Evolutionary conservation across 2,113 vertebrate genomes (phyloP), one percentile per base, ranked within the genome.

Genomic region (Xiphophorus maculatus): DNA sequence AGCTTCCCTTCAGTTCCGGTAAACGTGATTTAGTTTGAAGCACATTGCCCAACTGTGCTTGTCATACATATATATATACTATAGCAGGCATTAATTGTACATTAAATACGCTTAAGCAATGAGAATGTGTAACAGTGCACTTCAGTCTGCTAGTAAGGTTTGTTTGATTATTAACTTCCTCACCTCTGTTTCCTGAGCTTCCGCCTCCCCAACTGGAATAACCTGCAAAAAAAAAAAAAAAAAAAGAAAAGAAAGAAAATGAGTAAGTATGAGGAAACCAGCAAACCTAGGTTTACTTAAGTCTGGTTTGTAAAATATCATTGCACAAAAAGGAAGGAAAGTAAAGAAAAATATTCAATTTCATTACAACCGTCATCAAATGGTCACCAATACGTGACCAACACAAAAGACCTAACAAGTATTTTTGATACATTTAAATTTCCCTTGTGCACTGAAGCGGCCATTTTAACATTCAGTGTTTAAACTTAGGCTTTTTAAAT

Each of bases 201-300:
- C 93, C 91, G 5, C 92, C 90, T 69, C 93, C 92, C 94, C 94
- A 95, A 42, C 87, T 91, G 54, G 94, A 94, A 72, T 92, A 94
- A 58, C 94, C 94, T 95, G 40, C 6, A 63, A 17, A 42, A 13
- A 15, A 40, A 13, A n/a, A 63, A 17, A 42, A 13, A 15, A 40
- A 2, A 40, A 13, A 63, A 14, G 13, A 0, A 15, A 42, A 14
- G 1, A 42, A 65, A 25, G 2, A 71, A 6, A 72, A 66, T 0
- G 15, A 8, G 12, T 5, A 15, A 0, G 2, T 17, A 66, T 29
- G 10, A 67, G 17, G 5, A 25, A 64, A 75, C 14, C 25, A 58
- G n/a, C 51, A 58, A 10, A n/a, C 51, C 4, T n/a, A 10, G 0
- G 5, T 48, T 19, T 19, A 17, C 17, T 17, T 48, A 19, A 35